Percentiles rank a stretch among this genome's conserved stretches.
phyloP scores from a whole-genome alignment of 53 echinoderm and acorn worm species.

The Pentamera pediparva region DNA sequence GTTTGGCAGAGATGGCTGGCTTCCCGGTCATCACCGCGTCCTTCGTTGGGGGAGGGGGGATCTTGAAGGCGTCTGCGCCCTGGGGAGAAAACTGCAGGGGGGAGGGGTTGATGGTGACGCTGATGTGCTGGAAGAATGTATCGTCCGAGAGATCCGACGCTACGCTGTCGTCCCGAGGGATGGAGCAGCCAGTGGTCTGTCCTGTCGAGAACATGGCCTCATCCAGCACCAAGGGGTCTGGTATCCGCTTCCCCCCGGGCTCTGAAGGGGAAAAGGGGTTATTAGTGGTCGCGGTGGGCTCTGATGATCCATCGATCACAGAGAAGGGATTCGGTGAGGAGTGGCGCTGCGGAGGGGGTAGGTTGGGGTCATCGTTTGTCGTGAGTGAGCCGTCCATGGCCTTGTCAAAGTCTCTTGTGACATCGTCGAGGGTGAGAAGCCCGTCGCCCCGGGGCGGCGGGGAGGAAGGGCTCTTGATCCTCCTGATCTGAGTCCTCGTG shows the following conservation, averaged over 20 bases:
- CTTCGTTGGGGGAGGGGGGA: constrained; percentile 85
- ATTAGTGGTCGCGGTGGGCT: not conserved
- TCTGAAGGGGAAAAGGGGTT: constrained; percentile 14
- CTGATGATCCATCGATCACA: constrained; percentile 10
- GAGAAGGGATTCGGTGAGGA: constrained; percentile 87
- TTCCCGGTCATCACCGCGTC: constrained; percentile 29
- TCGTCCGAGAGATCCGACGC: constrained; percentile 88
- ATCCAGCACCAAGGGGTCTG: not conserved
- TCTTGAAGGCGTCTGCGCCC: constrained; percentile 64
- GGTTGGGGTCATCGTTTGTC: not conserved
- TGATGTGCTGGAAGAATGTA: constrained; percentile 70
- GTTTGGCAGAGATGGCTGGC: constrained; percentile 49
- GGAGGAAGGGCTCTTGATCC: constrained; percentile 54
- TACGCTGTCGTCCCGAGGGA: constrained; percentile 81
- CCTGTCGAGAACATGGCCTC: too few relatives aligned
- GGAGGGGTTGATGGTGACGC: constrained; percentile 73
- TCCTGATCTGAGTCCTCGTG: constrained; percentile 52
- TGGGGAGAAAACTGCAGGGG: constrained; percentile 43
- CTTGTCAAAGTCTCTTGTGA: constrained; percentile 53
- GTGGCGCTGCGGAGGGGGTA: constrained; percentile 37
- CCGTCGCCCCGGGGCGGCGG: constrained; percentile 21
- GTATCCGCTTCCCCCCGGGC: not conserved
- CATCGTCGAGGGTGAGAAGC: constrained; percentile 45
- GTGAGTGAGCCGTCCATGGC: constrained; percentile 22
- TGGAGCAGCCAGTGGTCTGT: too few relatives aligned